phyloP scores from a whole-genome alignment of 2,113 vertebrate genomes.

The Neotragus pygmaeus region DNA sequence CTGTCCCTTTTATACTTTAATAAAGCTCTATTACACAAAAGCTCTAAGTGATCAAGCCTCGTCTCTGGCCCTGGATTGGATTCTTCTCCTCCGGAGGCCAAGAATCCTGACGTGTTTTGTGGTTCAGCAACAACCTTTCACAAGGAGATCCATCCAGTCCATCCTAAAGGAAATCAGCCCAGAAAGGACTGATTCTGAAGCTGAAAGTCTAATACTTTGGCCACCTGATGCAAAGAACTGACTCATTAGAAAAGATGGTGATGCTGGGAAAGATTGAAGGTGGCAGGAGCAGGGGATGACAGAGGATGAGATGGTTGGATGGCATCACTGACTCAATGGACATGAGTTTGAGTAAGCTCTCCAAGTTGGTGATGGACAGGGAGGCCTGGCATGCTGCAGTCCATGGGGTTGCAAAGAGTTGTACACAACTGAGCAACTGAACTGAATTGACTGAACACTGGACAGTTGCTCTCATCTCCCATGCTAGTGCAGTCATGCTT shows the following conservation, averaged over 20 bases:
- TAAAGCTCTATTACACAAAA: neutral
- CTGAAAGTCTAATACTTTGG: neutral
- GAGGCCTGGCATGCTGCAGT: neutral
- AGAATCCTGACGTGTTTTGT: fast-evolving
- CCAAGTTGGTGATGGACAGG: neutral
- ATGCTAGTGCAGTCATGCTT: neutral
- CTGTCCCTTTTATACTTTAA: neutral
- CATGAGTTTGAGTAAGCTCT: neutral
- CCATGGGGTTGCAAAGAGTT: neutral
- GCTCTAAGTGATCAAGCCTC: fast-evolving
- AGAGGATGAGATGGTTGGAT: neutral
- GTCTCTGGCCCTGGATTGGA: neutral
- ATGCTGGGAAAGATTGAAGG: neutral
- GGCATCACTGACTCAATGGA: neutral
- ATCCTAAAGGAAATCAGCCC: neutral
- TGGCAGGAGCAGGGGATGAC: fast-evolving
- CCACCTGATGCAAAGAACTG: neutral
- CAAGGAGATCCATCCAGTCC: neutral
- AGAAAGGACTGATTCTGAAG: neutral
- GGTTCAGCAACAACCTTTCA: neutral
- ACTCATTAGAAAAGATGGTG: neutral
- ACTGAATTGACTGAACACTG: neutral
- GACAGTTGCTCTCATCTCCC: neutral
- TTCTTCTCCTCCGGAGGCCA: neutral
- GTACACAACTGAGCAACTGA: neutral